A percentile compares a stretch with the other conserved stretches of the same genome.
phyloP scores from a whole-genome alignment of 2,797 vertebrate genomes.

The Erethizon dorsatum region DNA sequence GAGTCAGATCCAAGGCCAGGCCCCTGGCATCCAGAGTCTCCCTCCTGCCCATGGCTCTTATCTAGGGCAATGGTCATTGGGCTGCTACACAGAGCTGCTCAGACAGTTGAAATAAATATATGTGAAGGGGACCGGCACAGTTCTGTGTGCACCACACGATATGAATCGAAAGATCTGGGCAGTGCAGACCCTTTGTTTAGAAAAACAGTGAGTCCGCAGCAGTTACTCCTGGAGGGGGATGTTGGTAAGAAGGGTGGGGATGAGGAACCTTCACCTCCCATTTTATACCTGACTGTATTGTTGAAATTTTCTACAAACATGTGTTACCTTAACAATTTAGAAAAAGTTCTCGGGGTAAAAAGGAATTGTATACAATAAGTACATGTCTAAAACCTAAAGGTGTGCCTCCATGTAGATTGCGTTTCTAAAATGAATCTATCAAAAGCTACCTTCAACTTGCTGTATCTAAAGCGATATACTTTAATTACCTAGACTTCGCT shows the following conservation, averaged over 20 bases:
- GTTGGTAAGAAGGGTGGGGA: background rate
- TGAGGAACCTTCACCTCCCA: background rate
- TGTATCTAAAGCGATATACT: background rate
- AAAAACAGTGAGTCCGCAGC: background rate
- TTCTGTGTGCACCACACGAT: rapidly evolving
- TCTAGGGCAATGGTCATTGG: background rate
- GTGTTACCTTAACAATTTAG: background rate
- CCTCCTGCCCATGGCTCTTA: background rate
- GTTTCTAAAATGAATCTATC: slow-evolving; percentile 1
- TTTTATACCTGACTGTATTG: background rate
- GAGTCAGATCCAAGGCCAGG: background rate
- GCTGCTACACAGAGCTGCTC: background rate
- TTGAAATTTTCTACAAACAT: slow-evolving; percentile 14
- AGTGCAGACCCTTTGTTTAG: background rate
- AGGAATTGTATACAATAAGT: background rate
- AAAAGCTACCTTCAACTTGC: background rate
- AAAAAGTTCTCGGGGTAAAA: background rate
- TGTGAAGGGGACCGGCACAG: background rate
- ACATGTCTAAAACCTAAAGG: background rate
- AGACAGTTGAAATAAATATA: background rate
- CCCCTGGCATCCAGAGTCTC: background rate
- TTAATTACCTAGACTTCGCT: background rate
- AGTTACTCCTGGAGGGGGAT: background rate
- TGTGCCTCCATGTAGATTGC: background rate
- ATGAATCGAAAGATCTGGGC: background rate